phyloP scores from a whole-genome alignment of 2,888 invertebrate species.

The Rhamphomyia laevipes region DNA sequence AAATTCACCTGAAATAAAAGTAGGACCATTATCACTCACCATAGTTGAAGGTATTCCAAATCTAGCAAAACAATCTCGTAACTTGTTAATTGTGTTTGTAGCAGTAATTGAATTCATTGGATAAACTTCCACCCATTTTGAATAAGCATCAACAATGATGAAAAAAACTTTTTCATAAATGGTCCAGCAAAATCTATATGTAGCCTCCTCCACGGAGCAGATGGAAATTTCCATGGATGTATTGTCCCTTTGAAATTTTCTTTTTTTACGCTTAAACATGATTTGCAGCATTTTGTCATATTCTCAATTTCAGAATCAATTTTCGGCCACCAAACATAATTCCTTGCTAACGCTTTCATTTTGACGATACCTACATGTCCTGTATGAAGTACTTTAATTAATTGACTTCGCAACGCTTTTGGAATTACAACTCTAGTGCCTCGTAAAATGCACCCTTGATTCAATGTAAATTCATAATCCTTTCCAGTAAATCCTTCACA shows the following conservation, averaged over 20 bases:
- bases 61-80: slow-evolving; percentile 1
- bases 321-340: slow-evolving; percentile 20
- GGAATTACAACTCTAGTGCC: slow-evolving; percentile 2
- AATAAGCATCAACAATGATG: slow-evolving; percentile 10
- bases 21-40: slow-evolving; percentile 14
- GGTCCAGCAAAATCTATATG: slow-evolving; percentile 37
- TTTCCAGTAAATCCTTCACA: too few relatives aligned
- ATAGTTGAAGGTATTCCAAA: slow-evolving; percentile 11
- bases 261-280: slow-evolving; percentile 20
- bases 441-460: background rate
- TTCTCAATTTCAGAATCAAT: slow-evolving; percentile 21
- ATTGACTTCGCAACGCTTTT: background rate
- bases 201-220: slow-evolving; percentile 26
- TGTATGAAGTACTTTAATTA: slow-evolving; percentile 7
- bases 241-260: slow-evolving; percentile 19
- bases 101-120: background rate
- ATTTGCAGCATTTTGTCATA: slow-evolving; percentile 17
- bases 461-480: too few relatives aligned
- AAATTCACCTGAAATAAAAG: slow-evolving; percentile 11
- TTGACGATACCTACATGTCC: slow-evolving; percentile 8
- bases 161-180: slow-evolving; percentile 2
- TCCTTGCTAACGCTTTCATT: slow-evolving; percentile 10
- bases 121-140: slow-evolving; percentile 11
- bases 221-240: slow-evolving; percentile 18
- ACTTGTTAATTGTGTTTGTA: background rate